These are phyloP conservation scores for Carlito syrichta DNA, from an alignment of 2,113 vertebrate species.

Conservation along the genomic window DNA sequence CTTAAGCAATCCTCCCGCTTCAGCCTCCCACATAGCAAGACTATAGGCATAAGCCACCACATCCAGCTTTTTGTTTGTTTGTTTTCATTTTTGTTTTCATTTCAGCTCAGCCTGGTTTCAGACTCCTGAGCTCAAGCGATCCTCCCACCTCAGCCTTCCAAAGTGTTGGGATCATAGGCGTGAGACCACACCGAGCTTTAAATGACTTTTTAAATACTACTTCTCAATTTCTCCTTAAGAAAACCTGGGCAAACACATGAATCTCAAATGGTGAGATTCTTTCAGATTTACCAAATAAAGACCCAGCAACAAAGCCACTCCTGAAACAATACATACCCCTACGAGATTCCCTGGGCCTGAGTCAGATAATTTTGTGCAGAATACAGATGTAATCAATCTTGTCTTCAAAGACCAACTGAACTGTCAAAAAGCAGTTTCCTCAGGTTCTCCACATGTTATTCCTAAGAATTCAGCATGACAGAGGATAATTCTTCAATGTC, in stretches of 20 bases:
- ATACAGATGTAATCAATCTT: not conserved
- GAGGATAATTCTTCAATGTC: not conserved
- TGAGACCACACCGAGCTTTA: too few relatives aligned
- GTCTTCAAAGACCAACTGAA: not conserved
- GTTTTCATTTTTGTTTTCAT: too few relatives aligned
- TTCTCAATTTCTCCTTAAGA: not conserved
- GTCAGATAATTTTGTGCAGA: not conserved
- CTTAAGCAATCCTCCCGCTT: too few relatives aligned
- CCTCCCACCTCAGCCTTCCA: too few relatives aligned
- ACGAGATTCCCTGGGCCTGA: not conserved
- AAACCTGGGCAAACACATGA: not conserved
- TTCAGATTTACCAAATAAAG: not conserved
- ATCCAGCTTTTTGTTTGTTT: too few relatives aligned
- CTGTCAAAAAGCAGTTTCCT: not conserved
- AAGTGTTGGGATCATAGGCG: too few relatives aligned
- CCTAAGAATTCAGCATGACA: not conserved
- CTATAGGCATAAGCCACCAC: too few relatives aligned
- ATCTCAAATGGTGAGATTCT: not conserved
- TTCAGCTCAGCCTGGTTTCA: too few relatives aligned
- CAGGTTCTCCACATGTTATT: not conserved
- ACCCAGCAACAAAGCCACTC: not conserved
- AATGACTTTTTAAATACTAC: not conserved
- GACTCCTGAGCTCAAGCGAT: too few relatives aligned
- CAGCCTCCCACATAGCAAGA: too few relatives aligned
- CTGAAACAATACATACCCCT: not conserved